Evolutionary conservation across 2,888 invertebrate species (phyloP).

Genomic region (Chrysolina americana): DNA sequence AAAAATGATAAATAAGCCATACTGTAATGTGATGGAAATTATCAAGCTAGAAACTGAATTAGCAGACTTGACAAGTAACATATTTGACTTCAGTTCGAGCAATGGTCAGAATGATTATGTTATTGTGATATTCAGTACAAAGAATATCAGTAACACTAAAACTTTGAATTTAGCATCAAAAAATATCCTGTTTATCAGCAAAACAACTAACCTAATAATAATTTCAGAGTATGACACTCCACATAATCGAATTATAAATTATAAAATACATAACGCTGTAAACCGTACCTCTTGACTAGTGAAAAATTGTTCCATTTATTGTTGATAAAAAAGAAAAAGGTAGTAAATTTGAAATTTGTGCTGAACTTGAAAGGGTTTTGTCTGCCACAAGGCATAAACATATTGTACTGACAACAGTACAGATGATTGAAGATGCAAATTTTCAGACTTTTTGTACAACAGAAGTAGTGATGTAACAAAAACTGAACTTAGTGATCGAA

Average conservation of each 20-base stretch:
- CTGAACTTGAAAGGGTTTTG: not conserved
- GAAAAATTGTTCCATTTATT: conserved; percentile 11
- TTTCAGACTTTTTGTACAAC: conserved; percentile 7
- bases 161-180: not conserved
- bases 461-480: conserved; percentile 9
- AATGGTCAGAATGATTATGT: too few species aligned
- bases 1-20: too few species aligned
- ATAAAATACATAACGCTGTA: conserved; percentile 1
- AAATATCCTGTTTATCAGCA: not conserved
- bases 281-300: not conserved
- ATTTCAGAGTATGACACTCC: conserved; percentile 4
- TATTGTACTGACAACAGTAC: conserved; percentile 23
- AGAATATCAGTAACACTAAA: conserved; percentile 9
- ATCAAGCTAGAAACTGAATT: too few species aligned
- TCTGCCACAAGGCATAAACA: not conserved
- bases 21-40: too few species aligned
- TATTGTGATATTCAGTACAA: conserved; percentile 13
- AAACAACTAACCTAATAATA: conserved; percentile 9
- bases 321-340: conserved; percentile 12
- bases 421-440: conserved; percentile 24
- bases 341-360: conserved; percentile 2
- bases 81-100: too few species aligned
- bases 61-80: too few species aligned
- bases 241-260: conserved; percentile 10
- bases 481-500: not conserved